Conservation (phyloP, 2,797 vertebrate genomes). For the Falco rusticolus region DNA sequence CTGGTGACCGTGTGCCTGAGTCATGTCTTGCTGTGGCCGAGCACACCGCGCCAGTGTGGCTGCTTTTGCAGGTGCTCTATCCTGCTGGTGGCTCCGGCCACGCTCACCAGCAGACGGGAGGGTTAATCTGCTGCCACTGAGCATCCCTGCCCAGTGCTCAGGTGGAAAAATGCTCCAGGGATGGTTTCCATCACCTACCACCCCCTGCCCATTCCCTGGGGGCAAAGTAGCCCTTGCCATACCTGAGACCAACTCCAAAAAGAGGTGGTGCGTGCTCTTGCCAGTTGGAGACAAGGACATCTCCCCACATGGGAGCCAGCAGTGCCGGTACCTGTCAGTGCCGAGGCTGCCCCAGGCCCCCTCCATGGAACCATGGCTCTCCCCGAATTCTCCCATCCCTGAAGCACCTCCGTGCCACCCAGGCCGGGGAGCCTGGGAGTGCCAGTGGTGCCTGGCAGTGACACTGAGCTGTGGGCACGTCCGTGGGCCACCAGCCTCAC, state of each 20-base stretch:
- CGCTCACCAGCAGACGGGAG: neutral
- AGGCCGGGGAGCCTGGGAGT: neutral
- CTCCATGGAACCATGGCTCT: neutral
- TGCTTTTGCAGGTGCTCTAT: neutral
- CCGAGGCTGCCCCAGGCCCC: neutral
- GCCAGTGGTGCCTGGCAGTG: neutral
- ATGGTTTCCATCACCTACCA: neutral
- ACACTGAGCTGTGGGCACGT: neutral
- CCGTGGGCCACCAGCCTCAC: neutral
- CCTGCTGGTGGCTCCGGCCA: neutral
- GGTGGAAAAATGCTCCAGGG: neutral
- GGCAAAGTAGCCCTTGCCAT: neutral
- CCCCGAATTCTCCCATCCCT: neutral
- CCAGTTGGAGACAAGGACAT: slow-evolving; percentile 43
- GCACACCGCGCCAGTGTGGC: fast-evolving
- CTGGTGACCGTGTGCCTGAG: neutral
- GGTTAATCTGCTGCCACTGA: neutral
- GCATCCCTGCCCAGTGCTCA: neutral
- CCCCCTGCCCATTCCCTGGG: neutral
- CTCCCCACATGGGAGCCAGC: neutral
- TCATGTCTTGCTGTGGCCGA: neutral
- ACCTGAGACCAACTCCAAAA: neutral
- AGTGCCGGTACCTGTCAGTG: neutral
- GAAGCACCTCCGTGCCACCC: neutral
- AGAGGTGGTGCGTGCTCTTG: slow-evolving; percentile 67